Evolutionary conservation across 2,113 vertebrate genomes (phyloP).

Genomic region (Larimichthys crocea): DNA sequence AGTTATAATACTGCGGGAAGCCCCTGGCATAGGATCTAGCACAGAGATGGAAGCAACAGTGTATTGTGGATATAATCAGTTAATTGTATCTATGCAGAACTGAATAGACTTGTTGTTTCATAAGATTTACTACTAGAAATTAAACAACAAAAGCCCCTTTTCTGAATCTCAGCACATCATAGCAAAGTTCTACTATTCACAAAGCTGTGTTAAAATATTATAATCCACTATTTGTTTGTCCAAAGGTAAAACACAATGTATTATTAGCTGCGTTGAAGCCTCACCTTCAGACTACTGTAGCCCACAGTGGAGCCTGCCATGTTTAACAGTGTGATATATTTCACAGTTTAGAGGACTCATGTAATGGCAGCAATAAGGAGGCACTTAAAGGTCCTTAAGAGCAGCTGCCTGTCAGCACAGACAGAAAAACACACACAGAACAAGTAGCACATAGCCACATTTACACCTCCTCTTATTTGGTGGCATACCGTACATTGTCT

Average conservation of each 20-base stretch:
- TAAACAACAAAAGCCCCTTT: slow-evolving; percentile 6
- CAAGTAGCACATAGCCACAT: slow-evolving; percentile 30
- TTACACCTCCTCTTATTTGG: slow-evolving; percentile 30
- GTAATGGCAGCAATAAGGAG: slow-evolving; percentile 65
- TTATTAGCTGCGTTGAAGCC: background rate
- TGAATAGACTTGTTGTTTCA: slow-evolving; percentile 26
- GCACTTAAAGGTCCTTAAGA: slow-evolving; percentile 65
- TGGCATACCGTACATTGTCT: background rate
- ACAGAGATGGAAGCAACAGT: slow-evolving; percentile 13
- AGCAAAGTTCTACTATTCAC: background rate
- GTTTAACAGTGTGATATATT: slow-evolving; percentile 61
- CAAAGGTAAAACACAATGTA: background rate
- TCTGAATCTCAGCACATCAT: background rate
- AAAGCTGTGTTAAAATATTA: slow-evolving; percentile 10
- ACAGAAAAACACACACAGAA: slow-evolving; percentile 39
- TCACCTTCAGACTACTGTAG: slow-evolving; percentile 14
- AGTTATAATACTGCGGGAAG: slow-evolving; percentile 42
- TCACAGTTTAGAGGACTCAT: slow-evolving; percentile 42
- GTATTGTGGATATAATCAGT: slow-evolving; percentile 30
- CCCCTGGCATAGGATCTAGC: slow-evolving; percentile 49
- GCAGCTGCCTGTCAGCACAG: slow-evolving; percentile 59
- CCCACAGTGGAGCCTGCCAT: slow-evolving; percentile 16
- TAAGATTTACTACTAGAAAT: slow-evolving; percentile 15
- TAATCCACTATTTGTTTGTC: slow-evolving; percentile 1
- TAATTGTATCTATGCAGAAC: slow-evolving; percentile 44